A percentile compares a stretch with the other conserved stretches of the same genome.
Evolutionary conservation across 2,797 vertebrate species (phyloP).

Genomic region (Acridotheres tristis): DNA sequence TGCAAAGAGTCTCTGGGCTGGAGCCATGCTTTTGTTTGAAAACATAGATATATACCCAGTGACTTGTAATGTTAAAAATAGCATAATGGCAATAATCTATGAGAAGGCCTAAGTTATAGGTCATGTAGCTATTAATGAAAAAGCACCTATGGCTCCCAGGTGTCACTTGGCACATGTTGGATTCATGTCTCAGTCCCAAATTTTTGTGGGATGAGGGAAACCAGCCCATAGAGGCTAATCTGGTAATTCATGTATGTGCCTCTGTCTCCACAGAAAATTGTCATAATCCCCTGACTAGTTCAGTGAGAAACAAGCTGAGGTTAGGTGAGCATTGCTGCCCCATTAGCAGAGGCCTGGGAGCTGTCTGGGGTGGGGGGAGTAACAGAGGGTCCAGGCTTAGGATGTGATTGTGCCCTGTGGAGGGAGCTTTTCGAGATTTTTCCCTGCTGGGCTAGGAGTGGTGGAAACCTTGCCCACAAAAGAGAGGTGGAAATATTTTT

Average conservation of each 20-base stretch:
- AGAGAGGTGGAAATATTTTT: not conserved
- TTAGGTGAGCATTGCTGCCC: not conserved
- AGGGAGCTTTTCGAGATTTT: not conserved
- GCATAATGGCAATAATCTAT: not conserved
- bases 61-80: conserved; percentile 3
- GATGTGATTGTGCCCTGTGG: rapidly evolving
- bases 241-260: not conserved
- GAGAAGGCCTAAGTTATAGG: not conserved
- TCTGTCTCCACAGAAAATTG: not conserved
- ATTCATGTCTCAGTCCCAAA: not conserved
- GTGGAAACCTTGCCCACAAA: not conserved
- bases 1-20: conserved; percentile 16
- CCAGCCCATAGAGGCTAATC: not conserved
- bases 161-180: not conserved
- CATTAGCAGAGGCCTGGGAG: not conserved
- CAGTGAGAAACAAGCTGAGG: not conserved
- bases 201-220: not conserved
- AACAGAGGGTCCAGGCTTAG: not conserved
- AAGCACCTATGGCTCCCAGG: not conserved
- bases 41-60: not conserved
- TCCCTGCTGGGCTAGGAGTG: not conserved
- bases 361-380: not conserved
- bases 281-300: not conserved
- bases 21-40: conserved; percentile 48
- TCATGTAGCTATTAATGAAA: not conserved